These are phyloP conservation scores for Proteles cristata DNA, from an alignment of 2,113 vertebrate species.

Conservation along the genomic window DNA sequence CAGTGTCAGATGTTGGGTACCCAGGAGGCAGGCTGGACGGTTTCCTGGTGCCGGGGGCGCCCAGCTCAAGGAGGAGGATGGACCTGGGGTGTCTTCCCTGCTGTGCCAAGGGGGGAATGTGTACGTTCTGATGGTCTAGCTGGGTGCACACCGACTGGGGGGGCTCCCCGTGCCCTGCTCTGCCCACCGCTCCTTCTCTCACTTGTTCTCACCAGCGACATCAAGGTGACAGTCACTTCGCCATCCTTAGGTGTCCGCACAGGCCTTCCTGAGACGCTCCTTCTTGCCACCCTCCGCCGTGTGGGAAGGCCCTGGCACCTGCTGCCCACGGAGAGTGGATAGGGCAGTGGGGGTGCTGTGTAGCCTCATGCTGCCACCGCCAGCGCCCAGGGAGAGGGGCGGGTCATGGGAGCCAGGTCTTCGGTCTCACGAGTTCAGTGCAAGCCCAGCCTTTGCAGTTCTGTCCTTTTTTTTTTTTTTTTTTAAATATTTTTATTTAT, in stretches of 20 bases:
- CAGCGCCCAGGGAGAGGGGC: background rate
- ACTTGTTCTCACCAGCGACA: background rate
- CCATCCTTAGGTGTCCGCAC: too few relatives aligned
- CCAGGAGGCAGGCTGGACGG: background rate
- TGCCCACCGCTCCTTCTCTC: background rate
- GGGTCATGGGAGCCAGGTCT: rapidly evolving
- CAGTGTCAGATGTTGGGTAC: background rate
- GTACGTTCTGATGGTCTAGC: background rate
- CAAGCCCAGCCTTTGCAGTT: background rate
- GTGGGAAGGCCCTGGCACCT: background rate
- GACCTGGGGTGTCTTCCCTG: background rate
- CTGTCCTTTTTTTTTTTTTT: rapidly evolving
- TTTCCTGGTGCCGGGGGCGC: background rate
- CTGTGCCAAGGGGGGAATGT: background rate
- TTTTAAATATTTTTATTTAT: too few relatives aligned
- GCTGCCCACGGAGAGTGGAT: too few relatives aligned
- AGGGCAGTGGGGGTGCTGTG: rapidly evolving
- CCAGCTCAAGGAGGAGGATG: background rate
- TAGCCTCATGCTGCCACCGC: background rate
- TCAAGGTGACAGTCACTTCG: rapidly evolving
- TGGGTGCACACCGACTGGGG: too few relatives aligned
- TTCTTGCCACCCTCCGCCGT: background rate
- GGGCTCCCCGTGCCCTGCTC: background rate
- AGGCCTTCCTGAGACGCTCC: rapidly evolving
- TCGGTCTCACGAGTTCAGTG: rapidly evolving